Base-by-base conservation (phyloP, 2,113 vertebrate genomes). In the Daubentonia madagascariensis region DNA sequence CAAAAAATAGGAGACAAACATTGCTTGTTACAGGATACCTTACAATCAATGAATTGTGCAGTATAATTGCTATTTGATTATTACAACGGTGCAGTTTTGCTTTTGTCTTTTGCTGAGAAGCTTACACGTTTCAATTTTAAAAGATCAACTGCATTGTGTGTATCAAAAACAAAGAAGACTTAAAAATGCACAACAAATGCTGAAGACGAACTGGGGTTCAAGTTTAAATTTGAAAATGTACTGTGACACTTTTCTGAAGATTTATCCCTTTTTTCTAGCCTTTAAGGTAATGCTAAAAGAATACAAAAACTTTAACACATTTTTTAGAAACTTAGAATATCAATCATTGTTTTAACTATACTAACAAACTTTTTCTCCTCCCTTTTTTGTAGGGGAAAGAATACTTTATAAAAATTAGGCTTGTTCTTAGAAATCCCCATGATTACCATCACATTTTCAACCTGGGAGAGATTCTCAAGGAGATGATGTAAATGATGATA, bases 21-120 rank as follows among this genome's bases (percentile, higher is more conserved):
- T 99, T 99, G 99, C 99, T 99, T 98, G 98, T 99, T 98, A 98
- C 98, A 98, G 99, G 99, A 99, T 98, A 99, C 98, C 98, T 99
- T 99, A 99, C 98, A 99, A 98, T 99, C 98, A 98, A 98, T 98
- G 99, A 99, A 98, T 98, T 99, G 99, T 99, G 99, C 99, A 99
- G 99, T 99, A 99, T 98, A 99, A 97, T 99, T 99, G 99, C 98
- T 98, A 99, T 98, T 98, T 97, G 98, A 98, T 99, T 98, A 98
- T 99, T 99, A 99, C 98, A 98, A 99, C 99, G 99, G 99, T 99
- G 99, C 99, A 99, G 99, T 98, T 93, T 91, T 94, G 45, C 85
- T 91, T 88, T 78, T 96, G 68, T 97, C 83, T 99, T 98, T 98
- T 98, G 99, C 98, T 98, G 98, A 98, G 98, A 99, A 98, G 97